Evolutionary conservation across 2,888 invertebrate species (phyloP).

Genomic region (Leptopilina myrica): DNA sequence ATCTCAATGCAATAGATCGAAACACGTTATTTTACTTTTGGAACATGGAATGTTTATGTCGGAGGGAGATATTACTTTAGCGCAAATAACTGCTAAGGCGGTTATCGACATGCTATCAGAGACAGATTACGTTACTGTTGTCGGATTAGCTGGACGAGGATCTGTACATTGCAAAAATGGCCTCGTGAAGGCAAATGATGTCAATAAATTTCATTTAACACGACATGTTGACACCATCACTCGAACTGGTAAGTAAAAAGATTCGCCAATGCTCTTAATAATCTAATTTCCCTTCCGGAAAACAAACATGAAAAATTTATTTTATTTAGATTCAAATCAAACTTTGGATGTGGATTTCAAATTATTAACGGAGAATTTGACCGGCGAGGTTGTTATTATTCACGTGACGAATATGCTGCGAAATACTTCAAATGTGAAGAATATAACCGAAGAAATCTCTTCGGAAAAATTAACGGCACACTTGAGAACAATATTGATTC

Average conservation of each 20-base stretch:
- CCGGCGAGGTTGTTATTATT: conserved; percentile 67
- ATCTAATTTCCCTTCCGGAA: background rate
- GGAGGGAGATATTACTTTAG: conserved; percentile 70
- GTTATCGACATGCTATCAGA: conserved; percentile 73
- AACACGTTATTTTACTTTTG: conserved; percentile 70
- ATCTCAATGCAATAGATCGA: conserved; percentile 69
- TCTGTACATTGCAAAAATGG: conserved; percentile 66
- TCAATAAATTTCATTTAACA: conserved; percentile 71
- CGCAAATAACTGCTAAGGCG: conserved; percentile 72
- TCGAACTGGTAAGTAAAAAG: conserved; percentile 61
- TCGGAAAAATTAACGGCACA: conserved; percentile 60
- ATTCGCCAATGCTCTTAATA: background rate
- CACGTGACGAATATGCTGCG: conserved; percentile 70
- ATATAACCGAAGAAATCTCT: conserved; percentile 64
- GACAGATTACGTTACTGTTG: conserved; percentile 69
- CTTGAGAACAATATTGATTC: conserved; percentile 69
- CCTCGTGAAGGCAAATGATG: conserved; percentile 69
- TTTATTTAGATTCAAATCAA: conserved; percentile 63
- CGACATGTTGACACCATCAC: conserved; percentile 68
- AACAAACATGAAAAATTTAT: background rate
- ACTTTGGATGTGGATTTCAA: conserved; percentile 65
- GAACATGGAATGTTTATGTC: conserved; percentile 71
- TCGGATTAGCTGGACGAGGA: conserved; percentile 67
- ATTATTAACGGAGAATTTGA: conserved; percentile 61
- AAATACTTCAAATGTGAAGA: conserved; percentile 60